Evolutionary conservation across 2,797 vertebrate genomes (phyloP).

Genomic region (Chrosomus eos): DNA sequence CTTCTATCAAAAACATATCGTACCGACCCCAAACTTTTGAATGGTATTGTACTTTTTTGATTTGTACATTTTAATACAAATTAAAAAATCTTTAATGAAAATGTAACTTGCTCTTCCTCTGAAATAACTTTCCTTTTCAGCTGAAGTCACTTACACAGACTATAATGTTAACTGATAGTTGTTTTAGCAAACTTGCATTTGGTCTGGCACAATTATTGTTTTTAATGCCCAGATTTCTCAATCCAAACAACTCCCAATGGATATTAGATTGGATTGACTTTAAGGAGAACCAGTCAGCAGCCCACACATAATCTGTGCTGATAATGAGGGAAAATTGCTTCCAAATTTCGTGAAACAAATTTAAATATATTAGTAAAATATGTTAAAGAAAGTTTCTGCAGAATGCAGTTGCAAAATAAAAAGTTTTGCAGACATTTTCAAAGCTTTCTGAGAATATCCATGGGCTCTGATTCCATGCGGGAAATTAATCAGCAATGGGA

Average conservation of each 20-base stretch:
- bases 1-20: background rate
- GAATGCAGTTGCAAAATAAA: background rate
- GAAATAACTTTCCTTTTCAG: background rate
- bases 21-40: background rate
- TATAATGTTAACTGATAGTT: background rate
- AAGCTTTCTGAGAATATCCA: background rate
- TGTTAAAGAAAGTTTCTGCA: background rate
- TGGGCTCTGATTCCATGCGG: background rate
- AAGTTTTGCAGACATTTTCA: background rate
- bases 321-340: background rate
- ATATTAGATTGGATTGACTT: constrained; percentile 5
- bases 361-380: background rate
- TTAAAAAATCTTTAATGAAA: background rate
- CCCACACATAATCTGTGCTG: constrained; percentile 11
- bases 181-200: background rate
- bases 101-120: background rate
- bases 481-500: background rate
- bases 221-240: background rate
- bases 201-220: background rate
- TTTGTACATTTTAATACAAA: background rate
- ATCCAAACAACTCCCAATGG: background rate
- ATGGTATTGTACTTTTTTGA: background rate
- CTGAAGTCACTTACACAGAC: background rate
- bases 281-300: background rate
- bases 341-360: background rate